Evolutionary conservation across 2,888 invertebrate genomes (phyloP).

Genomic region (Yponomeuta malinellus): DNA sequence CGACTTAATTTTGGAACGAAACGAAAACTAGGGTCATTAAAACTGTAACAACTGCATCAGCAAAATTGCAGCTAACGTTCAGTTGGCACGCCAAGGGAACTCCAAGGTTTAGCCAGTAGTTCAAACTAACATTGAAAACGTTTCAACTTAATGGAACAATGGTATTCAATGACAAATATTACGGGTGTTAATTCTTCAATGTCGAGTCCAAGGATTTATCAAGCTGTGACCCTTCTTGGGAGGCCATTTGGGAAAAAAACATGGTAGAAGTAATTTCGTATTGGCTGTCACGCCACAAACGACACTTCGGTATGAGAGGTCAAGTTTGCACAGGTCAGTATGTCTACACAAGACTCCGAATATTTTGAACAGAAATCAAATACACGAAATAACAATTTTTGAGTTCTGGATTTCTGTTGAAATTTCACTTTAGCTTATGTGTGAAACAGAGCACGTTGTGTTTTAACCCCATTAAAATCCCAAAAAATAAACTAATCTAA

Average conservation of each 20-base stretch:
- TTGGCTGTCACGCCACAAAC: background rate
- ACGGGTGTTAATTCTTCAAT: background rate
- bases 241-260: background rate
- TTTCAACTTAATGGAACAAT: background rate
- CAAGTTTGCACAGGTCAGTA: background rate
- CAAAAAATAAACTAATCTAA: too few species aligned
- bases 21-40: background rate
- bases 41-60: background rate
- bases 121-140: background rate
- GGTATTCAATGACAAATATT: background rate
- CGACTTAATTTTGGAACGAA: background rate
- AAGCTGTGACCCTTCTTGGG: background rate
- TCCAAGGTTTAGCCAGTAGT: slow-evolving; percentile 3
- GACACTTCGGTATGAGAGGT: background rate
- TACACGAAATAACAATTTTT: too few species aligned
- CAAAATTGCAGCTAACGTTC: background rate
- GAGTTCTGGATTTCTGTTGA: too few species aligned
- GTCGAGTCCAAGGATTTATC: background rate
- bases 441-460: too few species aligned
- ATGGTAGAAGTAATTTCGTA: background rate
- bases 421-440: too few species aligned
- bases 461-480: too few species aligned
- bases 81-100: background rate
- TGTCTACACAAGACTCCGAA: background rate
- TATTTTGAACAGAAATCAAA: background rate